Percentiles rank a stretch among this genome's conserved stretches.
Evolutionary conservation across 30 jellyfish, hydroid and myxozoan species (phyloP).

Genomic region (Aurelia sp.): DNA sequence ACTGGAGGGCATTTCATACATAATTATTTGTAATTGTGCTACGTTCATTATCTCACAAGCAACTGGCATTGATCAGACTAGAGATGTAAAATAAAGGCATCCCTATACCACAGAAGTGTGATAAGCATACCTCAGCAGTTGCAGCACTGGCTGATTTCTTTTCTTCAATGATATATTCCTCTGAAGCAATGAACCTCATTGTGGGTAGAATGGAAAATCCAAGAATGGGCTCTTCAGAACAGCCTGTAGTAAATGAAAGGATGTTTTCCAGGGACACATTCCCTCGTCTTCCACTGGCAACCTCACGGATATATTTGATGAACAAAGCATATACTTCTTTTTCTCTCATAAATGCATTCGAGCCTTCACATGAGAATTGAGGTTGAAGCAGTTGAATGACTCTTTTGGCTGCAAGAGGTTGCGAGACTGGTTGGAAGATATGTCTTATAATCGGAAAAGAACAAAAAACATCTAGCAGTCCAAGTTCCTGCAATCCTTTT

Average conservation of each 20-base stretch:
- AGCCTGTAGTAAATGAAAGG: conserved; percentile 49
- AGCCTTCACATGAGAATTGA: conserved; percentile 56
- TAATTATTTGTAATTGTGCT: too few species aligned
- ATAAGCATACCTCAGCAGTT: too few species aligned
- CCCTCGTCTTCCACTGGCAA: conserved; percentile 64
- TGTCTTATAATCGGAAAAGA: conserved; percentile 32
- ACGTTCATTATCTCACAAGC: too few species aligned
- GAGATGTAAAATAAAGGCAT: too few species aligned
- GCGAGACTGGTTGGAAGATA: conserved; percentile 7
- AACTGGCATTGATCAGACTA: too few species aligned
- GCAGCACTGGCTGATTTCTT: too few species aligned
- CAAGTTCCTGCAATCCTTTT: conserved; percentile 49
- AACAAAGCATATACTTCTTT: conserved; percentile 41
- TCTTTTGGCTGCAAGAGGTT: conserved; percentile 16
- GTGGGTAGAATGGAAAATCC: conserved; percentile 15
- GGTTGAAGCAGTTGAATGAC: conserved; percentile 39
- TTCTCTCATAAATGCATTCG: conserved; percentile 36
- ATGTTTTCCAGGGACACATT: conserved; percentile 16
- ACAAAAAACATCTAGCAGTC: conserved; percentile 30
- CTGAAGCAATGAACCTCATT: neutral
- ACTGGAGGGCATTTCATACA: too few species aligned
- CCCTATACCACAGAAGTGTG: too few species aligned
- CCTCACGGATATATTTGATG: conserved; percentile 54
- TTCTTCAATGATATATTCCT: too few species aligned
- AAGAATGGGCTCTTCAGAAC: conserved; percentile 38